Percentiles rank a stretch among this genome's conserved stretches.
These are phyloP conservation scores for Carterocephalus palaemon DNA, from an alignment of 2,888 invertebrate species.

Conservation along the genomic window DNA sequence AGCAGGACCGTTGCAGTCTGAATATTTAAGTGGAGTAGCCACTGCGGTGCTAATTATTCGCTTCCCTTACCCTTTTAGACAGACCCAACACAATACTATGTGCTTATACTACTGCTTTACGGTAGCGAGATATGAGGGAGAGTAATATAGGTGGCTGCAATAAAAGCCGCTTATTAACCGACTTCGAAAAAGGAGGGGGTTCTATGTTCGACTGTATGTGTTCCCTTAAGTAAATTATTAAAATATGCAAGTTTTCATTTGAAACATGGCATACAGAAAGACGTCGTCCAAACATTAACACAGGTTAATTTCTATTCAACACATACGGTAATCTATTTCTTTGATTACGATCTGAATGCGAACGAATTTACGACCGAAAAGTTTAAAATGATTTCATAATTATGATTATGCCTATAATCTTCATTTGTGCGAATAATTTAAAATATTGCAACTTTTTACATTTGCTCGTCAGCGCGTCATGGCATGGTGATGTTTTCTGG, in stretches of 20 bases:
- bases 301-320: no score
- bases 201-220: no score
- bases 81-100: conserved; percentile 3
- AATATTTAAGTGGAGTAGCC: conserved; percentile 19
- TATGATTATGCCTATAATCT: no score
- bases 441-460: background rate
- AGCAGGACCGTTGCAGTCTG: conserved; percentile 10
- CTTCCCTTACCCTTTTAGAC: conserved; percentile 20
- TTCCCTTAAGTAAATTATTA: no score
- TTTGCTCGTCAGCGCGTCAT: background rate
- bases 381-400: no score
- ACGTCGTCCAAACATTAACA: no score
- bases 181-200: no score
- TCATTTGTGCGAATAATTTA: no score
- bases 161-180: background rate
- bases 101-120: conserved; percentile 4
- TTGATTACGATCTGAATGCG: no score
- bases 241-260: background rate
- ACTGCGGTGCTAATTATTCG: conserved; percentile 20
- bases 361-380: no score
- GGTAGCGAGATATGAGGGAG: conserved; percentile 9
- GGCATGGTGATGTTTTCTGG: conserved; percentile 6
- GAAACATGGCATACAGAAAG: no score
- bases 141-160: conserved; percentile 9
- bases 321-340: no score